phyloP scores from a whole-genome alignment of 2,888 invertebrate genomes.

The Nasonia oneida region DNA sequence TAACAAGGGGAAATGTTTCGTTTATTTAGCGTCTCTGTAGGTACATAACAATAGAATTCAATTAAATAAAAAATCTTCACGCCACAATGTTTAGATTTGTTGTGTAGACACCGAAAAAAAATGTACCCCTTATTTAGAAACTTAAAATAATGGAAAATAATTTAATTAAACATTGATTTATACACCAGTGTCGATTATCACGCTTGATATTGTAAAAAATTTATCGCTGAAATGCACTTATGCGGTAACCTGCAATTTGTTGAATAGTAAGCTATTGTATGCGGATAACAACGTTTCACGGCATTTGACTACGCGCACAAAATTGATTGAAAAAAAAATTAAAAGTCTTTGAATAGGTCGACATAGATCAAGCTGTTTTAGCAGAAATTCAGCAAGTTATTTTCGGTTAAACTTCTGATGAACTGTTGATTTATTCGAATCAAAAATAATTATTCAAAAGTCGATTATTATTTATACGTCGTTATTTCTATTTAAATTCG shows the following conservation, averaged over 20 bases:
- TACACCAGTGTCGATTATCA: neutral
- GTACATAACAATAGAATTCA: too few species aligned
- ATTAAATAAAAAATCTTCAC: too few species aligned
- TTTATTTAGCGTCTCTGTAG: neutral
- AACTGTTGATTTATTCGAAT: neutral
- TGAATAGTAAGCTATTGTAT: neutral
- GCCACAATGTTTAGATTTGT: too few species aligned
- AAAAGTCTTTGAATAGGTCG: too few species aligned
- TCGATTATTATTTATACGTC: neutral
- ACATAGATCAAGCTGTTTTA: too few species aligned
- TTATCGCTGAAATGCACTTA: neutral
- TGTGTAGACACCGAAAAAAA: neutral
- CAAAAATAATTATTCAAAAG: neutral
- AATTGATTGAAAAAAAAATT: neutral
- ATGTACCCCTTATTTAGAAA: neutral
- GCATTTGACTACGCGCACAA: neutral
- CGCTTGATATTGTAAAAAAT: neutral
- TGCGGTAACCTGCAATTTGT: neutral
- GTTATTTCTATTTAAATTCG: neutral
- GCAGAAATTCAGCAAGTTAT: too few species aligned
- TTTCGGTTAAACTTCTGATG: too few species aligned
- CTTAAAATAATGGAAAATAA: neutral
- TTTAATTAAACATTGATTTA: neutral
- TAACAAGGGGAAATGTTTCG: neutral
- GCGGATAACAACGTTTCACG: neutral